Conservation (phyloP, 2,113 vertebrate genomes). For the Hemichromis elongatus region DNA sequence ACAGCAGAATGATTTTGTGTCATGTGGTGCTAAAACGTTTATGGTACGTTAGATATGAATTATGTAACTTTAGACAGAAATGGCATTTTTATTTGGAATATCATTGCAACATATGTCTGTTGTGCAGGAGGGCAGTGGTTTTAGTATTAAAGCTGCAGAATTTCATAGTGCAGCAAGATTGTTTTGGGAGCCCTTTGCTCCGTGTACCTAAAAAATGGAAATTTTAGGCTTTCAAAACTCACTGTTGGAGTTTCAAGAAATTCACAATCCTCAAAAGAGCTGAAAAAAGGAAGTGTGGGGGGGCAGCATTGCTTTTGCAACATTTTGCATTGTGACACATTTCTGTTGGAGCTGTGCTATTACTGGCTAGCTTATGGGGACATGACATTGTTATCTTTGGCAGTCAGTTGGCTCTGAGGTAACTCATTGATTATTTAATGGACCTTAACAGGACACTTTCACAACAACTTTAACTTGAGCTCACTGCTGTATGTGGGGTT, state of each 20-base stretch:
- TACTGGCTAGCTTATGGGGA: not conserved
- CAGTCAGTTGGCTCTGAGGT: not conserved
- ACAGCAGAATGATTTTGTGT: not conserved
- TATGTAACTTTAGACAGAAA: not conserved
- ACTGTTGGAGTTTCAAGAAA: not conserved
- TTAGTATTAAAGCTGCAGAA: not conserved
- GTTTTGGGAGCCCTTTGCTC: not conserved
- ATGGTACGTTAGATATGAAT: not conserved
- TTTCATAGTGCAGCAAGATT: not conserved
- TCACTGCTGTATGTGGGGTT: not conserved
- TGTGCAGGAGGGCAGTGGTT: not conserved
- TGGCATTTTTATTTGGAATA: not conserved
- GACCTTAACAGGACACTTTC: not conserved
- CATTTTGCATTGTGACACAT: not conserved
- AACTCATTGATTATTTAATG: not conserved
- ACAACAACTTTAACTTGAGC: not conserved
- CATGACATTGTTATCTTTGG: not conserved
- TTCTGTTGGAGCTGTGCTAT: not conserved
- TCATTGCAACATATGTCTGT: not conserved
- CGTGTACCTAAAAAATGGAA: not conserved
- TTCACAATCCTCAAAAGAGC: not conserved
- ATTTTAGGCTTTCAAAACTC: not conserved
- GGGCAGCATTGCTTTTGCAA: not conserved
- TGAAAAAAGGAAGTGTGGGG: not conserved
- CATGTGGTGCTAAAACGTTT: not conserved